Conservation (phyloP, 2,888 invertebrate genomes). For the Oligia fasciuncula region DNA sequence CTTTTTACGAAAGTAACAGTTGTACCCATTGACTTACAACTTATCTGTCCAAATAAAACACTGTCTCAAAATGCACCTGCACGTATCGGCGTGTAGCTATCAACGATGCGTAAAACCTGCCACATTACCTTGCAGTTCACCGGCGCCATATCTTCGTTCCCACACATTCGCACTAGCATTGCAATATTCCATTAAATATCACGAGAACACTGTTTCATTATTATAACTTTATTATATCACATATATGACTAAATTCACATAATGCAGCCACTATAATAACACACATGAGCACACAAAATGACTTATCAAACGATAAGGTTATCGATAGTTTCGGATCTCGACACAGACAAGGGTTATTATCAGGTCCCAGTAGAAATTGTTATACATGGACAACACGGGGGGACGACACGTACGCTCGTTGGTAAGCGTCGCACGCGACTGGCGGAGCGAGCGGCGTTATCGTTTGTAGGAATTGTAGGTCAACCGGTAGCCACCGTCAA, state of each 20-base stretch:
- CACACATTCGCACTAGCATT: constrained; percentile 80
- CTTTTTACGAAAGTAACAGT: background rate
- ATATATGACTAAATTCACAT: constrained; percentile 70
- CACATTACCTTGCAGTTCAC: constrained; percentile 78
- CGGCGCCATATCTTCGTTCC: constrained; percentile 76
- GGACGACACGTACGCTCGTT: constrained; percentile 53
- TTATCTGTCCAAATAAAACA: constrained; percentile 13
- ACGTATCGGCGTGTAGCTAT: constrained; percentile 1
- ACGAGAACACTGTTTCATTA: constrained; percentile 71
- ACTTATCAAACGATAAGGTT: constrained; percentile 60
- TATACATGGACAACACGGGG: constrained; percentile 12
- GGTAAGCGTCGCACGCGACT: constrained; percentile 62
- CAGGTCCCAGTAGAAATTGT: constrained; percentile 14
- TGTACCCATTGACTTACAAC: background rate
- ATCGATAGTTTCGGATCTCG: constrained; percentile 56
- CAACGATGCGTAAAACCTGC: background rate
- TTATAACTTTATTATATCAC: constrained; percentile 61
- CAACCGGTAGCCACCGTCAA: constrained; percentile 72
- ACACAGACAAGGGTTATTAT: constrained; percentile 30
- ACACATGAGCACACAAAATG: constrained; percentile 52
- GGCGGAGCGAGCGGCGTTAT: constrained; percentile 66
- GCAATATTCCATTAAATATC: constrained; percentile 67
- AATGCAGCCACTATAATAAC: constrained; percentile 42
- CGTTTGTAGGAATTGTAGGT: constrained; percentile 77
- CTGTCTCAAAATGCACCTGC: background rate